Evolutionary conservation across 2,113 vertebrate species (phyloP).

Genomic region (Dicrurus megarhynchus): DNA sequence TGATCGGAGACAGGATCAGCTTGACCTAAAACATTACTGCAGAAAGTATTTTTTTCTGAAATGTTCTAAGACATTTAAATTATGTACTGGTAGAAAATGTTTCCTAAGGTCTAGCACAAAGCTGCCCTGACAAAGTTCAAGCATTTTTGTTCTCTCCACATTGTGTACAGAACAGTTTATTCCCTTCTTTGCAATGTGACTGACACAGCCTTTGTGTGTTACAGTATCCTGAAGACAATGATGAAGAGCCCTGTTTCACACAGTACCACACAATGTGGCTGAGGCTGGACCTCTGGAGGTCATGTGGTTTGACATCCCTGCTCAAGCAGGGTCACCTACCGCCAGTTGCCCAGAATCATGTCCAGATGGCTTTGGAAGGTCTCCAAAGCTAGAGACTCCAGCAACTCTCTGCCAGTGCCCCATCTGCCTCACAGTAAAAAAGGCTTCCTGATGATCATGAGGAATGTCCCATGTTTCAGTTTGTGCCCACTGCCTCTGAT

Average conservation of each 20-base stretch:
- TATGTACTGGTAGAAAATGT: background rate
- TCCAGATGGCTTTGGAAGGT: background rate
- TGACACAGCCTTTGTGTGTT: background rate
- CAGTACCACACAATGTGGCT: background rate
- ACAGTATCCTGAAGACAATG: background rate
- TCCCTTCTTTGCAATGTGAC: background rate
- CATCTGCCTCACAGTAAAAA: background rate
- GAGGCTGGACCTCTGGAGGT: background rate
- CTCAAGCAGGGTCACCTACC: background rate
- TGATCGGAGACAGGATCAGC: background rate
- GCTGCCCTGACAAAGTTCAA: background rate
- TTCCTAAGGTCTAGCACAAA: background rate
- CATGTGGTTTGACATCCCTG: background rate
- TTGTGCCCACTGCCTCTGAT: background rate
- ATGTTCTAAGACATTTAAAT: background rate
- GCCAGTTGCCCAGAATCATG: background rate
- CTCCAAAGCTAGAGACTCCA: background rate
- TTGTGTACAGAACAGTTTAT: background rate
- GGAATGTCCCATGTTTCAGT: background rate
- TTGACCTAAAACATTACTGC: background rate
- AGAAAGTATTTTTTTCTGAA: background rate
- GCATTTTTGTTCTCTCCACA: background rate
- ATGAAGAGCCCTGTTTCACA: background rate
- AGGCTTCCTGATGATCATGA: background rate
- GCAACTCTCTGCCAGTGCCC: background rate